Conservation (phyloP, 2,113 vertebrate genomes). For the Nothocercus nigrocapillus region DNA sequence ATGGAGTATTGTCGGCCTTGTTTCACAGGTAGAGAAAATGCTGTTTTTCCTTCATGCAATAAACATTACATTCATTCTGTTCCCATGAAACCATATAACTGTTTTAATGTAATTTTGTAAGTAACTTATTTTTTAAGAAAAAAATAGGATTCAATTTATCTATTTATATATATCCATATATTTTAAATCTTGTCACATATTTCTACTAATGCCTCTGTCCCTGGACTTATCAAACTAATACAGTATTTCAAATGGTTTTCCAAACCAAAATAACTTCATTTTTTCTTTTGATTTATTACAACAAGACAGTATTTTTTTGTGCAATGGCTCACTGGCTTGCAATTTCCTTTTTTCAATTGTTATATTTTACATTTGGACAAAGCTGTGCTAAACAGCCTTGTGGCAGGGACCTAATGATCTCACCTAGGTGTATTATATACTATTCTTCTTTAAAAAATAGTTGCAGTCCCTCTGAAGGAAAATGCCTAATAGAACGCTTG, state of each 20-base stretch:
- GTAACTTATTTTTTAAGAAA: background rate
- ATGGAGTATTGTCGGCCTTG: background rate
- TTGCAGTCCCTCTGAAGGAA: background rate
- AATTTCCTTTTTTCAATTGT: background rate
- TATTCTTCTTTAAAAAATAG: background rate
- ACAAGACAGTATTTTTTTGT: background rate
- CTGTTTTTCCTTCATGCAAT: background rate
- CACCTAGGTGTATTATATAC: background rate
- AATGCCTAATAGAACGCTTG: background rate
- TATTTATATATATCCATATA: background rate
- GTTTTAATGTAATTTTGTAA: background rate
- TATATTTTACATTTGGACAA: background rate
- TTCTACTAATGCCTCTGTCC: background rate
- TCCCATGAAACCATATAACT: background rate
- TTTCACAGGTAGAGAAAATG: background rate
- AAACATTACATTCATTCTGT: background rate
- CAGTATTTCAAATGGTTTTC: background rate
- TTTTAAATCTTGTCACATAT: background rate
- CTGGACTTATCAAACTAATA: background rate
- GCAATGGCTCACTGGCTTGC: background rate
- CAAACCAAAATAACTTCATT: background rate
- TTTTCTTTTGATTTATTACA: background rate
- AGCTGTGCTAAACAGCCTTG: fast-evolving
- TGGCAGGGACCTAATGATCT: background rate
- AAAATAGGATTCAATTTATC: background rate